phyloP scores from a whole-genome alignment of 1,140 invertebrate species.

The Ceratosolen solmsi region DNA sequence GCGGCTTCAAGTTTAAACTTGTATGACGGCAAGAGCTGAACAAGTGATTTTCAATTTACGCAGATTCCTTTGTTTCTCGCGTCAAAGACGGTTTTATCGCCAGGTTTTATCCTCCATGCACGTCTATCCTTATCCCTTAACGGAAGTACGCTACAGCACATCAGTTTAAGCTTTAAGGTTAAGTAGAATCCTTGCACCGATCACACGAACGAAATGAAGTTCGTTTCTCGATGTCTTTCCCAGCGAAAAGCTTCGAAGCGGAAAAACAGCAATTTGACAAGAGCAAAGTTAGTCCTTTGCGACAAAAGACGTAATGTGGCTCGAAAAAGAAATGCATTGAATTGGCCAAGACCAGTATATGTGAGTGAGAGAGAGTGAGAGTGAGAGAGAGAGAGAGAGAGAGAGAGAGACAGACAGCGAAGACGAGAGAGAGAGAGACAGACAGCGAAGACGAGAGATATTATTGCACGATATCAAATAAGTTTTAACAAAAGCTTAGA shows the following conservation, averaged over 20 bases:
- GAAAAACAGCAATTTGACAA: constrained; percentile 34
- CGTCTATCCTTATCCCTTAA: background rate
- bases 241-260: too few species aligned
- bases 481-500: too few species aligned
- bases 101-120: too few species aligned
- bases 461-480: too few species aligned
- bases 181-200: background rate
- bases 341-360: too few species aligned
- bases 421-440: background rate
- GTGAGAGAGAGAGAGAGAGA: background rate
- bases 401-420: background rate
- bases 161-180: constrained; percentile 5
- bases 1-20: background rate
- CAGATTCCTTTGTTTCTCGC: constrained; percentile 56
- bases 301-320: background rate
- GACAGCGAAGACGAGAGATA: background rate
- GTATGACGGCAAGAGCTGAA: background rate
- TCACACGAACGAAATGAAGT: constrained; percentile 26
- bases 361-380: too few species aligned
- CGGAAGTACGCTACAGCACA: background rate
- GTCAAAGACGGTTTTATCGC: too few species aligned
- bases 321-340: too few species aligned
- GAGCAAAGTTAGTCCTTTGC: background rate
- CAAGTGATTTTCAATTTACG: constrained; percentile 63
- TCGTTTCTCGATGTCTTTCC: background rate